Evolutionary conservation across 2,797 vertebrate species (phyloP), one percentile per base, ranked within the genome.

Genomic region (Poecilia wingei): DNA sequence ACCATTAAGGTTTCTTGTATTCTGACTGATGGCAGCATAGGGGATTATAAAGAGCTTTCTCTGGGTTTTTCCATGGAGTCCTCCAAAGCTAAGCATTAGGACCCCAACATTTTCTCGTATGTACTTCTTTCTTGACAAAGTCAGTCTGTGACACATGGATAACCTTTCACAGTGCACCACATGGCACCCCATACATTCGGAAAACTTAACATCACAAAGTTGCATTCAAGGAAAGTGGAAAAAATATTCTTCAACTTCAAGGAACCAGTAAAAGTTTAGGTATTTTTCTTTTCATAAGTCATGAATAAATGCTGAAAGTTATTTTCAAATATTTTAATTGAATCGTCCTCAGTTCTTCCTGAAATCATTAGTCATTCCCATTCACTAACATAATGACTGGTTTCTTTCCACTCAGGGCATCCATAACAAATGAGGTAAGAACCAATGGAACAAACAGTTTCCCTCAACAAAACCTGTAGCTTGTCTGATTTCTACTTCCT

Each of bases 401-500:
- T n/a, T 71, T 61, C 85, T n/a, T 71, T 61, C 85, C 55, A 49
- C 53, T 87, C 22, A n/a, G 4, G 6, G 12, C 53, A 36, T 79
- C 72, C 75, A 81, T 71, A 85, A 86, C 76, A 78, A 82, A 66
- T 1, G 22, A 75, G 76, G 53, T 74, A 55, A 39, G 20, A 33
- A 49, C 86, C 85, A 86, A 87, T 18, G 43, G 79, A 59, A 82
- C 45, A 36, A 59, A 49, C 74, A 33, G 72, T 77, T 86, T 71
- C 70, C 79, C 80, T 85, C 73, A 82, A 90, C 89, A 80, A 90
- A 94, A 93, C 84, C 91, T 89, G 84, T 49, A 74, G 85, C 87
- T 80, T 8, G 51, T 72, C 82, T 85, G 82, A 79, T 18, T 66
- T 81, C 84, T 78, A 90, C 91, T 94, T 96, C 96, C 95, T 96